Base-by-base conservation (phyloP, 35 echinoderm and acorn worm species). In the Lytechinus variegatus region DNA sequence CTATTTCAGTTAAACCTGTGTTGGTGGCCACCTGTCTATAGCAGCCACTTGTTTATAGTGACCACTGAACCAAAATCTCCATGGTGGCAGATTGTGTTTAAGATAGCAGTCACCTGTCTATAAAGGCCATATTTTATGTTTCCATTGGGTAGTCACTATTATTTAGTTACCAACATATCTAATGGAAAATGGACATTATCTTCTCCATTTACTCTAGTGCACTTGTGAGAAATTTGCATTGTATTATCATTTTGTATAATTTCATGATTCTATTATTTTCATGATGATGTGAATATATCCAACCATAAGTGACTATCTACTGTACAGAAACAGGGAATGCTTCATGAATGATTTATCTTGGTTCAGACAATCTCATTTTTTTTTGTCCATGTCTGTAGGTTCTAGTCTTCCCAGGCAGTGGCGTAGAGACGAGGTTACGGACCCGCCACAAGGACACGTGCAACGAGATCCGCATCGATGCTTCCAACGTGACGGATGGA, bases 341-440 rank as follows among this genome's bases (percentile, higher is more conserved):
- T n/a, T 79, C 11, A 27, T 93, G 10, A 55, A 10, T 57, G n/a
- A 54, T 57, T 19, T 1, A 5, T 10, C 55, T 27, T 7, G 19
- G 3, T 24, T 24, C 16, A n/a, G 3, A 7, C 6, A 79, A 79
- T 79, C 66, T n/a, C 14, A 79, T 79, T 8, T 24, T 24, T 54
- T 57, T 44, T n/a, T n/a, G n/a, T n/a, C 12, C 27, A 24, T 24
- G n/a, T 28, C 92, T 4, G 6, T 93, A 93, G 92, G 27, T 93
- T 28, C 57, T 9, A 9, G 9, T 93, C 11, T 19, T 93, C 53
- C n/a, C 13, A 14, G 92, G 92, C 5, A 27, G 21, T 19, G 4
- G 92, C 92, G n/a, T 54, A 28, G 52, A 55, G 55, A 55, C 52
- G 10, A 93, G 92, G 55, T n/a, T 93, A 57, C 52, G 92, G 28